These are phyloP conservation scores for Aphis gossypii DNA, from an alignment of 1,140 invertebrate genomes.

Conservation along the genomic window DNA sequence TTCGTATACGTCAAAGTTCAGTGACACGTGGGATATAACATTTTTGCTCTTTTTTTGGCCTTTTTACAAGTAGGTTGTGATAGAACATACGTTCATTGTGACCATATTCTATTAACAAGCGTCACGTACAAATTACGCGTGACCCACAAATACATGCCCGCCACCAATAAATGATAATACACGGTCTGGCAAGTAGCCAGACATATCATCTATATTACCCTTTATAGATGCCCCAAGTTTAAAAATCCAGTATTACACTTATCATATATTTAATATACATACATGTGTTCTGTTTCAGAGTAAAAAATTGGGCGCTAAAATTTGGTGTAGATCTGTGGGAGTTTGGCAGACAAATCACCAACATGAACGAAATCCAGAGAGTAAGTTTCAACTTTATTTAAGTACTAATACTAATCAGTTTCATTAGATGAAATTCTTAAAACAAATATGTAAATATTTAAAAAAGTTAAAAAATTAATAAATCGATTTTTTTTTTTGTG, in stretches of 20 bases:
- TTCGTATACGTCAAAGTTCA: not conserved
- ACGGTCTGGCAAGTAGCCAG: not conserved
- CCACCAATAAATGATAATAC: not conserved
- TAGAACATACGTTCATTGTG: not conserved
- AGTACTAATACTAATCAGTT: not conserved
- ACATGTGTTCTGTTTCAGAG: conserved; percentile 70
- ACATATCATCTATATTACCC: not conserved
- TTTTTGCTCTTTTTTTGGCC: not conserved
- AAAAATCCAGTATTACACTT: not conserved
- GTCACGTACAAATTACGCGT: not conserved
- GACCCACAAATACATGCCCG: not conserved
- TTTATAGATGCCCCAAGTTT: not conserved
- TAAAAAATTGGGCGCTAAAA: conserved; percentile 88
- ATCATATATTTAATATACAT: not conserved
- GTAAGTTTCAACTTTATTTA: conserved; percentile 68
- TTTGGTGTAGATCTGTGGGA: conserved; percentile 89
- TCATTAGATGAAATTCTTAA: not conserved
- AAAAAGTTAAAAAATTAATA: not conserved
- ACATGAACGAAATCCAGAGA: conserved; percentile 85
- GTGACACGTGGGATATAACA: not conserved
- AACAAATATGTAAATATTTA: not conserved
- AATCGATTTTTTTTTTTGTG: not conserved
- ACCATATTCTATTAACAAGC: conserved; percentile 2
- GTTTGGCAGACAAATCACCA: conserved; percentile 83
- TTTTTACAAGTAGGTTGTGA: not conserved